Percentiles rank a stretch among this genome's conserved stretches.
phyloP scores from a whole-genome alignment of 1,140 invertebrate genomes.

The Leptinotarsa defecta region DNA sequence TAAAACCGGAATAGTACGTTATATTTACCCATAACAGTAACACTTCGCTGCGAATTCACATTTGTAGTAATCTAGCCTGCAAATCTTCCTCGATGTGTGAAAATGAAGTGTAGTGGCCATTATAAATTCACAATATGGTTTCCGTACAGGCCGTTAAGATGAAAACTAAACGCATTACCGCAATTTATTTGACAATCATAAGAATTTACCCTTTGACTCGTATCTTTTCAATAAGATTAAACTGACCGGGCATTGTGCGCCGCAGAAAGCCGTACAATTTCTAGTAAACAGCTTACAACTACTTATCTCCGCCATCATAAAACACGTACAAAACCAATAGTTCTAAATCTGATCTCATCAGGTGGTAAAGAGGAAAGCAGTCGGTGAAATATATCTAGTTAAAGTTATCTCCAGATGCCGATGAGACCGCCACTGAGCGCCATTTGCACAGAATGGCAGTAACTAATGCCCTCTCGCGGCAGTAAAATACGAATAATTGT shows the following conservation, averaged over 20 bases:
- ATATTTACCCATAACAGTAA: slow-evolving; percentile 18
- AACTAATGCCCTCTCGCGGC: slow-evolving; percentile 43
- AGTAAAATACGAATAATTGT: slow-evolving; percentile 52
- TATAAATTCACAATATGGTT: slow-evolving; percentile 28
- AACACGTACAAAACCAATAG: slow-evolving; percentile 42
- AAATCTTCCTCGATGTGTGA: slow-evolving; percentile 23
- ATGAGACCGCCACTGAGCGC: slow-evolving; percentile 44
- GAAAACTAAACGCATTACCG: slow-evolving; percentile 27
- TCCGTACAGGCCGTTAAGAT: slow-evolving; percentile 27
- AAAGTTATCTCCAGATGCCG: slow-evolving; percentile 45
- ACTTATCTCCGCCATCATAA: slow-evolving; percentile 37
- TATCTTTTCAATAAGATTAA: slow-evolving; percentile 32
- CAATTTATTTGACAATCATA: slow-evolving; percentile 28
- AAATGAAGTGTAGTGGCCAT: slow-evolving; percentile 21
- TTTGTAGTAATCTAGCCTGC: slow-evolving; percentile 18
- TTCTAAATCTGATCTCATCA: slow-evolving; percentile 49
- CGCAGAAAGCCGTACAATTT: slow-evolving; percentile 35
- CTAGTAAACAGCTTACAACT: slow-evolving; percentile 35
- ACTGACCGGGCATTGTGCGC: neutral
- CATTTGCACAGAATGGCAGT: slow-evolving; percentile 51
- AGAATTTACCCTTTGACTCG: slow-evolving; percentile 31
- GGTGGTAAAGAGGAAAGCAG: slow-evolving; percentile 45
- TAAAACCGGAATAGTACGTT: slow-evolving; percentile 18
- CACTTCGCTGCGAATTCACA: slow-evolving; percentile 3
- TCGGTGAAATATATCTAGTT: slow-evolving; percentile 43